Base-by-base conservation (phyloP, 2,888 invertebrate species). In the Trissolcus brochymenae region DNA sequence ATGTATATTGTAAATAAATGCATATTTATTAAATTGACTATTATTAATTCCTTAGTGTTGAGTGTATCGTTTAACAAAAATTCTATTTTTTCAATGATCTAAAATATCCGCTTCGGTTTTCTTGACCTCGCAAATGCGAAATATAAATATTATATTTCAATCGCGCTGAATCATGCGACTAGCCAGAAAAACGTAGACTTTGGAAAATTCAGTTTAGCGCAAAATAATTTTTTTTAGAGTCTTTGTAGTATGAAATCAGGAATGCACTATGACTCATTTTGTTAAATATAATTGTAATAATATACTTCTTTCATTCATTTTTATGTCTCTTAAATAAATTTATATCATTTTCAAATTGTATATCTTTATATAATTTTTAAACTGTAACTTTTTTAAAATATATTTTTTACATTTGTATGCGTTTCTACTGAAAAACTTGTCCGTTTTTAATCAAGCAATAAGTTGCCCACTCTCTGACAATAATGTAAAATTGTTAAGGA, bases 81-180 rank as follows among this genome's bases (percentile, higher is more conserved):
- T 17, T 17, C 19, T 19, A 16, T 51, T 11, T 51, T 51, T 19
- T 51, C 9, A 21, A 19, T 21, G 7, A 19, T 51, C 19, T 65
- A 76, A 80, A 74, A 82, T 80, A 79, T 57, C 73, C 75, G 46
- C 68, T 54, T 43, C 56, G 19, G 50, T 41, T 82, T 86, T 86
- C 82, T 82, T 85, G 84, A 87, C 87, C 87, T 81, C 87, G 85
- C 87, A 87, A 87, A 88, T 87, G 87, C 85, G 79, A 81, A n/a
- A n/a, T n/a, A n/a, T n/a, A n/a, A n/a, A 81, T 73, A 79, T 75
- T 84, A 82, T 88, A 88, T 88, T 88, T 87, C 81, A 85, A 83
- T 86, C 83, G 73, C 66, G 82, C 84, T 88, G 88, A 88, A 86
- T 88, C 88, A 88, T 80, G 82, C 76, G 82, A 83, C 79, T 86